Evolutionary conservation across 2,797 vertebrate species (phyloP).

Genomic region (Dallia pectoralis): DNA sequence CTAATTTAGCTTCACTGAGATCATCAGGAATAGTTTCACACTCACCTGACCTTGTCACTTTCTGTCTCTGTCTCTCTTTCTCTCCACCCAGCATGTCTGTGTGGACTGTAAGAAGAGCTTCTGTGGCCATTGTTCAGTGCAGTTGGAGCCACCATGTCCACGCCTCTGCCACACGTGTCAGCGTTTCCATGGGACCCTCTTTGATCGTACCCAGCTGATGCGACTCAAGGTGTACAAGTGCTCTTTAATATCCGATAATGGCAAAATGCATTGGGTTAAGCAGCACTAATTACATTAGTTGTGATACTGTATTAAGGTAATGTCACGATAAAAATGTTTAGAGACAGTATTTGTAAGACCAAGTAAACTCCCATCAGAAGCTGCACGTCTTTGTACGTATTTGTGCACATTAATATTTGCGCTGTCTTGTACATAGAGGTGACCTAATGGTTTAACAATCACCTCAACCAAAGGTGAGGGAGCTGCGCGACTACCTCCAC

Average conservation of each 20-base stretch:
- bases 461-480: slow-evolving; percentile 70
- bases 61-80: too few species aligned
- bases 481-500: slow-evolving; percentile 82
- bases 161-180: slow-evolving; percentile 55
- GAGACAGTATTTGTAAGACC: too few species aligned
- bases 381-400: too few species aligned
- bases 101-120: slow-evolving; percentile 60
- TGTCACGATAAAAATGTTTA: not conserved
- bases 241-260: not conserved
- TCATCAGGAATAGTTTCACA: not conserved
- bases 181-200: slow-evolving; percentile 49
- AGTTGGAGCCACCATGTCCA: slow-evolving; percentile 40
- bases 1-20: too few species aligned
- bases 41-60: not conserved
- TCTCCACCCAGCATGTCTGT: slow-evolving; percentile 48
- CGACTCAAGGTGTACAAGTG: slow-evolving; percentile 67
- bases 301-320: not conserved
- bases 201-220: slow-evolving; percentile 59
- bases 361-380: too few species aligned
- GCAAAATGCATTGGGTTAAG: not conserved
- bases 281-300: not conserved
- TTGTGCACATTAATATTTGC: too few species aligned
- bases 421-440: too few species aligned
- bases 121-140: slow-evolving; percentile 52
- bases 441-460: not conserved